Percentiles rank a stretch among this genome's conserved stretches.
Evolutionary conservation across 2,113 vertebrate genomes (phyloP).

Genomic region (Labeo rohita): DNA sequence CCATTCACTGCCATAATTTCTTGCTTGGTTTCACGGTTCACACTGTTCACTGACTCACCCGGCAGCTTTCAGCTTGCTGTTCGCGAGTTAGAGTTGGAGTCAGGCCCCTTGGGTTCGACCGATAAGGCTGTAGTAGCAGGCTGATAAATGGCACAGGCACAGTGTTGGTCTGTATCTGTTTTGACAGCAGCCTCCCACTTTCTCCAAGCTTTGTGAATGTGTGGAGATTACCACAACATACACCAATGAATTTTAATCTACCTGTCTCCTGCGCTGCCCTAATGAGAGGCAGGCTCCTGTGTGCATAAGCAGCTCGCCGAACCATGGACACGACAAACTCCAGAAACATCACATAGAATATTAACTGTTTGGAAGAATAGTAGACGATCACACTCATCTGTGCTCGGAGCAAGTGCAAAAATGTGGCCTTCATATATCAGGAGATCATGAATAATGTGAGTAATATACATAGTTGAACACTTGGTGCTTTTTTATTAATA

Average conservation of each 20-base stretch:
- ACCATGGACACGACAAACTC: not conserved
- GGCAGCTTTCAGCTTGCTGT: not conserved
- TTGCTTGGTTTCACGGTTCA: not conserved
- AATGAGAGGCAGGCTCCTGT: conserved; percentile 30
- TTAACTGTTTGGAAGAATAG: not conserved
- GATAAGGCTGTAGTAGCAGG: conserved; percentile 33
- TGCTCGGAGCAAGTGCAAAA: not conserved
- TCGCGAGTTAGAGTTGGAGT: not conserved
- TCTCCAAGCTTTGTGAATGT: conserved; percentile 26
- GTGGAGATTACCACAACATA: conserved; percentile 11
- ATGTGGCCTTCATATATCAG: not conserved
- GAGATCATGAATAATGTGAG: not conserved
- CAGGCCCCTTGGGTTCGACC: conserved; percentile 25
- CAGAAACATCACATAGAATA: conserved; percentile 20
- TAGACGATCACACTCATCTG: not conserved
- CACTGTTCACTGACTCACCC: not conserved
- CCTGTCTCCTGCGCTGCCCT: conserved; percentile 14
- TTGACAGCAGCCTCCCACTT: conserved; percentile 34
- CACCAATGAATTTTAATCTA: conserved; percentile 42
- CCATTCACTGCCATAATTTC: conserved; percentile 4
- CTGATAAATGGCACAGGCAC: conserved; percentile 43
- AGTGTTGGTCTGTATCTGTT: conserved; percentile 14
- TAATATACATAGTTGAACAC: not conserved
- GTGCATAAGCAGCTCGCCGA: conserved; percentile 6
- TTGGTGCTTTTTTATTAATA: not conserved